Base-by-base conservation (phyloP, 37 sponge, comb jelly and placozoan species). In the Halisarca cf. caerulea region DNA sequence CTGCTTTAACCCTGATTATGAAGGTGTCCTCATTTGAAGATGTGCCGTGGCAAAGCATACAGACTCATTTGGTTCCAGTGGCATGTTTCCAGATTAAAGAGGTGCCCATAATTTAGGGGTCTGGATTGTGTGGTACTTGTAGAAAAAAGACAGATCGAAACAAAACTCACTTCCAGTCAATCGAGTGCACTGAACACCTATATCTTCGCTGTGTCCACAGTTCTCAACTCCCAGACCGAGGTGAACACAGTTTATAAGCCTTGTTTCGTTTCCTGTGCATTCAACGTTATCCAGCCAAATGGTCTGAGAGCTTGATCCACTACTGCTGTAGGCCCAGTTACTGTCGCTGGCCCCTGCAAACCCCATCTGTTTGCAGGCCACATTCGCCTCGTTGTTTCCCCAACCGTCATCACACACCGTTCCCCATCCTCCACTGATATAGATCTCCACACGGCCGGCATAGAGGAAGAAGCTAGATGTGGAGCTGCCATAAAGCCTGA, bases 381-480 rank as follows among this genome's bases (percentile, higher is more conserved):
- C 77, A 39, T 37, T 23, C 2, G 77, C 77, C 21, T 74, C 77
- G 36, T 15, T 4, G 36, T 37, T 0, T 2, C 44, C 77, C 77
- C 77, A 74, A 40, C 77, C 42, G 41, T 74, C 44, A 40, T 74
- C 44, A 74, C 77, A 74, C n/a, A 74, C 77, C 9, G 77, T 74
- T 9, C 77, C 77, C 77, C 77, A 74, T 43, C 18, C 21, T 23
- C 77, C 45, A 2, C 23, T n/a, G 24, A 36, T 21, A 37, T 74
- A 74, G 24, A 44, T 4, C 77, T 74, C 77, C 3, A 74, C n/a
- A 7, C 77, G 77, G 41, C 77, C 77, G 18, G 37, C 77, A 74
- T 40, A 74, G 37, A 36, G 77, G 64, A 7, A 62, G 6, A 11
- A 14, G 51, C 9, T 14, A 68, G 34, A 34, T 18, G 17, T 32